Percentiles rank a stretch among this genome's conserved stretches.
These are phyloP conservation scores for Aurelia coerulea DNA, from an alignment of 30 jellyfish, hydroid and myxozoan genomes.

Conservation along the genomic window DNA sequence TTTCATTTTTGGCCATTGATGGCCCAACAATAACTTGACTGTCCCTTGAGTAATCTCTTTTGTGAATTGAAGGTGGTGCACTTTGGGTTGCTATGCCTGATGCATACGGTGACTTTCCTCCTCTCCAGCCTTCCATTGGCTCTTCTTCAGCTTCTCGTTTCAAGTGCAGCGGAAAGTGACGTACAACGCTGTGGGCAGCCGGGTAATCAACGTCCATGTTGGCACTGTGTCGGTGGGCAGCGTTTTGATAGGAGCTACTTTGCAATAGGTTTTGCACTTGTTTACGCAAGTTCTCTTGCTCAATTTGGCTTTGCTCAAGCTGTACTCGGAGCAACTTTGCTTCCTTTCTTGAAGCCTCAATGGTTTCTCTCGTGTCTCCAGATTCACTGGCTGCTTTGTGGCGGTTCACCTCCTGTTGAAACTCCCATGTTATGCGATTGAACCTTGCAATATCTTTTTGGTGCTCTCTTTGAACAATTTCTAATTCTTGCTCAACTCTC, in stretches of 20 bases:
- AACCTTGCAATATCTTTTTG: constrained; percentile 95
- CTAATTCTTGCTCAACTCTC: constrained; percentile 96
- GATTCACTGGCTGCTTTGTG: constrained; percentile 73
- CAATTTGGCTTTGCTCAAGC: constrained; percentile 86
- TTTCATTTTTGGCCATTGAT: constrained; percentile 17
- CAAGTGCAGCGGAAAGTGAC: constrained; percentile 67
- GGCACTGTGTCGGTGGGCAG: constrained; percentile 56
- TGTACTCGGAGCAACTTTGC: constrained; percentile 70
- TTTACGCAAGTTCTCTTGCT: constrained; percentile 87
- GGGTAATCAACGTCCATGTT: constrained; percentile 72
- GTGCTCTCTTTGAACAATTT: constrained; percentile 95
- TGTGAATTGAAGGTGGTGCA: constrained; percentile 37
- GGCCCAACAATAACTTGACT: constrained; percentile 38
- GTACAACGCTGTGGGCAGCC: constrained; percentile 59
- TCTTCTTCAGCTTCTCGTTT: constrained; percentile 71
- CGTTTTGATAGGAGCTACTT: constrained; percentile 29
- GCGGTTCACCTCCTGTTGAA: constrained; percentile 82
- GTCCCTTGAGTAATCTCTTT: constrained; percentile 49
- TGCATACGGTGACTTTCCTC: constrained; percentile 61
- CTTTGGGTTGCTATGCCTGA: constrained; percentile 36
- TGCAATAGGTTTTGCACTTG: constrained; percentile 73
- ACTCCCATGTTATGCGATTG: constrained; percentile 91
- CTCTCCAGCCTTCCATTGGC: constrained; percentile 64
- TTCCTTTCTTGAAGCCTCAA: constrained; percentile 82
- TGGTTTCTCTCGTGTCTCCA: constrained; percentile 67